A percentile compares a stretch with the other conserved stretches of the same genome.
Evolutionary conservation across 2,797 vertebrate genomes (phyloP).

Genomic region (Crenichthys baileyi): DNA sequence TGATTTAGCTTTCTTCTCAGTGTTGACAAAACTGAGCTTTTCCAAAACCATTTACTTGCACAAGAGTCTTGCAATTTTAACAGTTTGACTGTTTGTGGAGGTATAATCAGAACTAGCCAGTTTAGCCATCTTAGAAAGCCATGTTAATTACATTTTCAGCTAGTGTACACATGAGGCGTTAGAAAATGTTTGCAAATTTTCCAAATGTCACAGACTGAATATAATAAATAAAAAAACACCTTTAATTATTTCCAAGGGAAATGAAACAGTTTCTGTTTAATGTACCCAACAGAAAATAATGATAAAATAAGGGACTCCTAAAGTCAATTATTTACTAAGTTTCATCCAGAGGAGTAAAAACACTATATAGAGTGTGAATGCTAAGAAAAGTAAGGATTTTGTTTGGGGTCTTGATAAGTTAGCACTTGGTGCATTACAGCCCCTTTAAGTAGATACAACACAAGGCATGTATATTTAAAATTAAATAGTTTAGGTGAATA

Average conservation of each 20-base stretch:
- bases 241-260: neutral
- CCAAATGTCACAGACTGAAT: neutral
- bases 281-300: neutral
- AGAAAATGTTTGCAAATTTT: neutral
- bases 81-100: neutral
- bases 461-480: neutral
- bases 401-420: neutral
- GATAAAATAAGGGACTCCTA: neutral
- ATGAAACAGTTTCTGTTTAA: neutral
- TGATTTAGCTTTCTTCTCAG: neutral
- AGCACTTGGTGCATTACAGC: neutral
- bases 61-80: too few species aligned
- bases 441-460: neutral
- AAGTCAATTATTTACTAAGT: neutral
- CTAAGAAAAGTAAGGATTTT: neutral
- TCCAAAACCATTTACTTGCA: neutral
- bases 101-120: neutral
- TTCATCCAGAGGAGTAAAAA: neutral
- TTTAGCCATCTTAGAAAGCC: neutral
- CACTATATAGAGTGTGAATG: neutral
- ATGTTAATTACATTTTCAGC: neutral
- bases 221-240: neutral
- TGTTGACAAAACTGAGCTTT: neutral
- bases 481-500: slow-evolving; percentile 12
- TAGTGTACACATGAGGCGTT: neutral